Conservation (phyloP, 2,888 invertebrate species). For the Pasiphila rectangulata region DNA sequence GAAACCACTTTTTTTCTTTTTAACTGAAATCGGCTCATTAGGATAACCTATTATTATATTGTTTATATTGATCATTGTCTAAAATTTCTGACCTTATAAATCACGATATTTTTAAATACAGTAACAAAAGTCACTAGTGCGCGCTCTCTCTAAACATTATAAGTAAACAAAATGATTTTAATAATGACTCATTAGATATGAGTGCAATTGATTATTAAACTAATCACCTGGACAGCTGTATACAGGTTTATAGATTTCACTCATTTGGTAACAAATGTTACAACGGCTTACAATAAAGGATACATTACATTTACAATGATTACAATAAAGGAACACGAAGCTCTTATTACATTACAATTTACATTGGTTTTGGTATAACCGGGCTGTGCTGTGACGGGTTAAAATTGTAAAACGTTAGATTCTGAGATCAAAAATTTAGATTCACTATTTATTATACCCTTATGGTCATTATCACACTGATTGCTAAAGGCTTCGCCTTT, state of each 20-base stretch:
- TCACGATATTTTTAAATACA: no score
- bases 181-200: no score
- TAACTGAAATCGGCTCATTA: no score
- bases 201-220: not conserved
- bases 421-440: conserved; percentile 71
- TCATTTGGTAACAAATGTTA: conserved; percentile 26
- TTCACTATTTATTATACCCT: conserved; percentile 48
- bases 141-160: no score
- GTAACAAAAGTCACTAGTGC: no score
- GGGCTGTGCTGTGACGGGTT: conserved; percentile 50
- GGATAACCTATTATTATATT: no score
- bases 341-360: conserved; percentile 52
- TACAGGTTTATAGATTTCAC: conserved; percentile 16
- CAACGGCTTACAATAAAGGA: conserved; percentile 22
- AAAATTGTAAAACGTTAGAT: conserved; percentile 41
- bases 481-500: no score
- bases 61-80: no score
- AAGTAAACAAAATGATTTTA: no score
- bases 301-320: conserved; percentile 62
- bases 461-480: no score
- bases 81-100: no score
- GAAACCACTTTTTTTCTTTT: no score
- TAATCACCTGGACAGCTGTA: conserved; percentile 1
- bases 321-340: conserved; percentile 68
- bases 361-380: conserved; percentile 74